Evolutionary conservation across 2,797 vertebrate genomes (phyloP).

Genomic region (Helarctos malayanus): DNA sequence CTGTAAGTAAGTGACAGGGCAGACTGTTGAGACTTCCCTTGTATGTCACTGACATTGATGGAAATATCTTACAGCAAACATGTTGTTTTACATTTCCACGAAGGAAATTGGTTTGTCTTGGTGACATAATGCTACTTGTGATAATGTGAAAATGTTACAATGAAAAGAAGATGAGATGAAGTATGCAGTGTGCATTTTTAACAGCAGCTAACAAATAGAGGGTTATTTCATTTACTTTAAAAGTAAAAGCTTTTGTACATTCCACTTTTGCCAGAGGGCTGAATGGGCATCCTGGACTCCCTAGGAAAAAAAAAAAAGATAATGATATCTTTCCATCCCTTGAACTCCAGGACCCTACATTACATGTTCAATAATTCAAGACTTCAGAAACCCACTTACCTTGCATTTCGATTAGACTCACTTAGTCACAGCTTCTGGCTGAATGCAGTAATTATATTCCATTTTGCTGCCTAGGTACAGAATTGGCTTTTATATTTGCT

Average conservation of each 20-base stretch:
- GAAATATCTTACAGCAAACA: constrained; percentile 73
- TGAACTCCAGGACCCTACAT: constrained; percentile 23
- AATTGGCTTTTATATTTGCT: constrained; percentile 62
- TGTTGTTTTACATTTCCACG: constrained; percentile 77
- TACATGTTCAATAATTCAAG: constrained; percentile 74
- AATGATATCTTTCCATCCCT: constrained; percentile 8
- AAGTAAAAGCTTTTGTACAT: constrained; percentile 63
- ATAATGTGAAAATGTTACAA: constrained; percentile 63
- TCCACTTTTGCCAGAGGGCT: constrained; percentile 56
- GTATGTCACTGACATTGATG: constrained; percentile 74
- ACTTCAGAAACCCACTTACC: constrained; percentile 48
- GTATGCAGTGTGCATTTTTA: neutral
- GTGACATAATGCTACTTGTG: constrained; percentile 70
- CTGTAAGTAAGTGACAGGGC: constrained; percentile 33
- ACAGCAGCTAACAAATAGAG: constrained; percentile 24
- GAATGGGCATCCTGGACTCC: neutral
- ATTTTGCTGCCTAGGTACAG: constrained; percentile 55
- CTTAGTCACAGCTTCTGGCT: constrained; percentile 59
- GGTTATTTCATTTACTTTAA: constrained; percentile 46
- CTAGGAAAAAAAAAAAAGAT: neutral
- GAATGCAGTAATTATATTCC: constrained; percentile 64
- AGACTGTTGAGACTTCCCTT: constrained; percentile 55
- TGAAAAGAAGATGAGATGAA: constrained; percentile 40
- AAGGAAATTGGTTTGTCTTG: constrained; percentile 73
- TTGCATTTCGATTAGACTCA: constrained; percentile 62